A percentile compares a stretch with the other conserved stretches of the same genome.
Conservation (phyloP, 1,140 invertebrate species). For the Limonius californicus region DNA sequence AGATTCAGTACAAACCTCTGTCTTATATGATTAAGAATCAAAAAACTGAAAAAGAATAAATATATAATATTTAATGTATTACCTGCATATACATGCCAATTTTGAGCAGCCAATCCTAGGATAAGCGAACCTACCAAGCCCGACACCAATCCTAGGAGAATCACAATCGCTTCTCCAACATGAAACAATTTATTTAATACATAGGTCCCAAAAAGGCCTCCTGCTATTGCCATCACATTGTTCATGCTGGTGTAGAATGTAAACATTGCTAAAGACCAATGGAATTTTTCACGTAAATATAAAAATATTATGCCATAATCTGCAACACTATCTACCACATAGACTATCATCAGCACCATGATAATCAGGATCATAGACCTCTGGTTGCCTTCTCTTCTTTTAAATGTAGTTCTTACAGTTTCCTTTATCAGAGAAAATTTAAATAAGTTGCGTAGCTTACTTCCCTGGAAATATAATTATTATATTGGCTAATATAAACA, state of each 20-base stretch:
- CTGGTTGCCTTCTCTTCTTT: no score
- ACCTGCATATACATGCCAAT: constrained; percentile 66
- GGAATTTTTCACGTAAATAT: constrained; percentile 61
- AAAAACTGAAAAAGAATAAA: no score
- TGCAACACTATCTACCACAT: background rate
- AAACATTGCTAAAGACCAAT: constrained; percentile 62
- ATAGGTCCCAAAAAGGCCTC: constrained; percentile 51
- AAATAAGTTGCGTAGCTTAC: no score
- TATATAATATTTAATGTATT: background rate
- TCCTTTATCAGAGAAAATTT: no score
- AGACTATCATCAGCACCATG: constrained; percentile 53
- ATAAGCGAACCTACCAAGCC: constrained; percentile 48
- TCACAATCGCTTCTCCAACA: constrained; percentile 47
- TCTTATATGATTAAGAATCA: no score
- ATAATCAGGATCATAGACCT: no score
- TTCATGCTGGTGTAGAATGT: constrained; percentile 52
- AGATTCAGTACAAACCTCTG: no score
- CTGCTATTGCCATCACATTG: constrained; percentile 50
- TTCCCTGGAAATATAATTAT: no score
- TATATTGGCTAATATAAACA: no score
- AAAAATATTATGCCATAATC: constrained; percentile 53
- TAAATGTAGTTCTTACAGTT: no score
- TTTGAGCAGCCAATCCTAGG: constrained; percentile 51
- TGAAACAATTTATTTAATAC: constrained; percentile 51
- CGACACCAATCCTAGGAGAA: constrained; percentile 45